Evolutionary conservation across 1,140 invertebrate genomes (phyloP).

Genomic region (Piezodorus guildinii): DNA sequence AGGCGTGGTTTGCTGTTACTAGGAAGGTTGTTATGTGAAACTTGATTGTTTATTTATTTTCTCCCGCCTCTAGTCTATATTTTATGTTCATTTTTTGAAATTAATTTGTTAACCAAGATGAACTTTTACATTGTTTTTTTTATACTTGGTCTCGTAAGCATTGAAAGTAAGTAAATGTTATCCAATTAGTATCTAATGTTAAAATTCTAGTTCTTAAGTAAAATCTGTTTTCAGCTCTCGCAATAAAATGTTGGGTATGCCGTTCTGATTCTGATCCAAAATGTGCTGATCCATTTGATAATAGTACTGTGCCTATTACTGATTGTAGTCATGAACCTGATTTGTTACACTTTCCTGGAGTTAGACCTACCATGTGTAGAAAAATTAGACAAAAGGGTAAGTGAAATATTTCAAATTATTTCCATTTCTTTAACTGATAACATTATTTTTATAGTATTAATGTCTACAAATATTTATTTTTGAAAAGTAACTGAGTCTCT

Average conservation of each 20-base stretch:
- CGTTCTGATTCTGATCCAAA: constrained; percentile 78
- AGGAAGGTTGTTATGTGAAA: too few species aligned
- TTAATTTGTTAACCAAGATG: too few species aligned
- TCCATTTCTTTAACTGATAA: neutral
- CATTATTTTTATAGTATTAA: neutral
- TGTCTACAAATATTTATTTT: too few species aligned
- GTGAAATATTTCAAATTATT: neutral
- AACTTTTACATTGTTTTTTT: too few species aligned
- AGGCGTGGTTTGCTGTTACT: too few species aligned
- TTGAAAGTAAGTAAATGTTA: too few species aligned
- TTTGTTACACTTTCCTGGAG: constrained; percentile 52
- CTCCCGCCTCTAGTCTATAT: too few species aligned
- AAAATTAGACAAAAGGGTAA: constrained; percentile 87
- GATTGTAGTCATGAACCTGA: constrained; percentile 61
- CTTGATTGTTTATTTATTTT: too few species aligned
- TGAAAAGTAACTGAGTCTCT: too few species aligned
- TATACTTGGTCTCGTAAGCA: too few species aligned
- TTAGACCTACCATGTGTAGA: constrained; percentile 73
- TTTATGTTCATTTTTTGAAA: too few species aligned
- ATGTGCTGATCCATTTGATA: constrained; percentile 88
- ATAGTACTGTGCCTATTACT: constrained; percentile 70
- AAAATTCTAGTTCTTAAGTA: neutral
- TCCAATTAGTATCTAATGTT: too few species aligned
- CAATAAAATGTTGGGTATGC: constrained; percentile 86
- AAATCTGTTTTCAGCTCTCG: constrained; percentile 30